Base-by-base conservation (phyloP, 2,113 vertebrate genomes). In the Corythornis vintsioides region DNA sequence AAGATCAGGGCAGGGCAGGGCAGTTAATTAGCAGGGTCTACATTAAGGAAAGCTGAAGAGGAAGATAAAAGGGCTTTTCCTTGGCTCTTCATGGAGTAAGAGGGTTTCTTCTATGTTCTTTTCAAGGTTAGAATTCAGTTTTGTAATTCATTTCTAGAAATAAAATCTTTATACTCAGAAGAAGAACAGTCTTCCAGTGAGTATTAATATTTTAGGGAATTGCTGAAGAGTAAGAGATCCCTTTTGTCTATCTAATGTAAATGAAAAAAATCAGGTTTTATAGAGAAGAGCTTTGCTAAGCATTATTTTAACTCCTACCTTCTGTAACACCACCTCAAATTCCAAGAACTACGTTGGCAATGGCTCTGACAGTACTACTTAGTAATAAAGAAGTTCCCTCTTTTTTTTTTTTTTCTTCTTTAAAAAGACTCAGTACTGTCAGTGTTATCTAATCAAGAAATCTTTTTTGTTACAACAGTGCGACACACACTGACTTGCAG, bases 1-100 rank as follows among this genome's bases (percentile, higher is more conserved):
- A 81, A 88, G 56, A 90, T 89, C 6, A 71, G 56, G 52, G 50
- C 42, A 50, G 63, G 43, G 45, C 42, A 50, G 63, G 43, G 20
- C 33, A 63, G 31, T 75, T 86, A 78, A 75, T 50, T 90, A 67
- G 65, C 20, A 71, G 26, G 10, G 11, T 67, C 60, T 71, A 31
- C 7, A 56, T 71, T 48, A 94, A 64, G 24, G 57, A 88, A 87
- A 83, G 47, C 43, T 77, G 38, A 57, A 74, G 19, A 83, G 9
- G 11, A 83, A 25, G 74, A 45, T 52, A 55, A 38, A 74, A 73
- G 35, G 60, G 19, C 16, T 83, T 91, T 89, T 80, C 29, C 18
- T 57, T 0, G 0, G 29, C 9, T 55, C 6, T 57, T 71, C 7
- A 3, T n/a, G 15, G 15, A 77, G n/a, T 3, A n/a, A 45, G 56